These are phyloP conservation scores for Sebastolobus alascanus DNA, from an alignment of 2,797 vertebrate species.

Conservation along the genomic window DNA sequence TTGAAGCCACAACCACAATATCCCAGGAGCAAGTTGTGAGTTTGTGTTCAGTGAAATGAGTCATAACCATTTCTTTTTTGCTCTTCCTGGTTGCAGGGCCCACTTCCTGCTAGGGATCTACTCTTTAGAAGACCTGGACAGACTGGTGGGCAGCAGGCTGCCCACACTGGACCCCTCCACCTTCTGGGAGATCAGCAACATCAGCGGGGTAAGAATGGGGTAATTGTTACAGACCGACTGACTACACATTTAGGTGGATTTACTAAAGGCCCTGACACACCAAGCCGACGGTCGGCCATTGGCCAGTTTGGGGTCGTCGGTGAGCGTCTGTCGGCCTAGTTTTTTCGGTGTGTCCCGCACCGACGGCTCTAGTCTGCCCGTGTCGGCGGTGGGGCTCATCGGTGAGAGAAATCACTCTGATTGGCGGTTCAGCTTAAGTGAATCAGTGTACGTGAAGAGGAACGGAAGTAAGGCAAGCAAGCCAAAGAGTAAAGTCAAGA, in stretches of 20 bases:
- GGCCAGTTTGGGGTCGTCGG: too few species aligned
- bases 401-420: too few species aligned
- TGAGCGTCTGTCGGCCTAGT: too few species aligned
- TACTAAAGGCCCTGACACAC: background rate
- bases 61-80: background rate
- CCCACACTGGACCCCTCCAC: conserved; percentile 84
- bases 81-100: conserved; percentile 79
- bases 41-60: background rate
- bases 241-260: background rate
- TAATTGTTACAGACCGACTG: background rate
- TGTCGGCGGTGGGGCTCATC: too few species aligned
- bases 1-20: background rate
- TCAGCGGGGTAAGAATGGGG: conserved; percentile 76
- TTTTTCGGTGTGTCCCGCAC: too few species aligned
- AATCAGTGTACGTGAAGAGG: too few species aligned
- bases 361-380: too few species aligned
- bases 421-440: too few species aligned
- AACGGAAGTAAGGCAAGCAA: too few species aligned
- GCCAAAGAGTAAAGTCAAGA: too few species aligned
- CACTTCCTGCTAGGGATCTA: conserved; percentile 90
- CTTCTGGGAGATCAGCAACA: conserved; percentile 87
- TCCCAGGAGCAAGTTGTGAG: background rate
- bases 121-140: conserved; percentile 85
- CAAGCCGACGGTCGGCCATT: too few species aligned
- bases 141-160: conserved; percentile 77